Evolutionary conservation across 35 echinoderm and acorn worm species (phyloP).

Genomic region (Patiria miniata): DNA sequence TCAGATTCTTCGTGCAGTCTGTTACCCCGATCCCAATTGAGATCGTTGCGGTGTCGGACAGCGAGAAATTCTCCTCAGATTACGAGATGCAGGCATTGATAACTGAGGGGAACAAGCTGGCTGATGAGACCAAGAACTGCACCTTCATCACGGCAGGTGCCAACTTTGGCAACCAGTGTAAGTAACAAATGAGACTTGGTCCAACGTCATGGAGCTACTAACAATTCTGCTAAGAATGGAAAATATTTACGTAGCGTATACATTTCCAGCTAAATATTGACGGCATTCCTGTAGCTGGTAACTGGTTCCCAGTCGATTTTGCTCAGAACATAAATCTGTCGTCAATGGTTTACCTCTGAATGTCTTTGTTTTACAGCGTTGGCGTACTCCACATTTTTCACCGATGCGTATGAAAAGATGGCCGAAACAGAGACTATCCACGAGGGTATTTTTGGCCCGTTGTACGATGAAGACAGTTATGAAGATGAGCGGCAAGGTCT

Average conservation of each 20-base stretch:
- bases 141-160: conserved; percentile 66
- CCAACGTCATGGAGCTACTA: neutral
- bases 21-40: conserved; percentile 56
- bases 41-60: conserved; percentile 70
- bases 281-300: no score
- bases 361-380: conserved; percentile 48
- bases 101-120: conserved; percentile 71
- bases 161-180: conserved; percentile 72
- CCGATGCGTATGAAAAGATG: conserved; percentile 65
- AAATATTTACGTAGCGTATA: neutral
- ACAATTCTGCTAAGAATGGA: neutral
- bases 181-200: neutral
- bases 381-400: conserved; percentile 78
- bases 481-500: neutral
- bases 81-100: conserved; percentile 54
- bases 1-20: conserved; percentile 59
- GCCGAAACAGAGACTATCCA: conserved; percentile 65
- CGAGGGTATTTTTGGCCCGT: neutral
- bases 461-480: neutral
- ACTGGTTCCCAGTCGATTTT: no score
- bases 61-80: conserved; percentile 46
- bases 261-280: neutral
- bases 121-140: conserved; percentile 53
- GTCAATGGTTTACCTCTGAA: no score
- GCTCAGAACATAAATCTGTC: no score